These are phyloP conservation scores for Toxotes chatareus DNA, from an alignment of 2,113 vertebrate species.

Conservation along the genomic window DNA sequence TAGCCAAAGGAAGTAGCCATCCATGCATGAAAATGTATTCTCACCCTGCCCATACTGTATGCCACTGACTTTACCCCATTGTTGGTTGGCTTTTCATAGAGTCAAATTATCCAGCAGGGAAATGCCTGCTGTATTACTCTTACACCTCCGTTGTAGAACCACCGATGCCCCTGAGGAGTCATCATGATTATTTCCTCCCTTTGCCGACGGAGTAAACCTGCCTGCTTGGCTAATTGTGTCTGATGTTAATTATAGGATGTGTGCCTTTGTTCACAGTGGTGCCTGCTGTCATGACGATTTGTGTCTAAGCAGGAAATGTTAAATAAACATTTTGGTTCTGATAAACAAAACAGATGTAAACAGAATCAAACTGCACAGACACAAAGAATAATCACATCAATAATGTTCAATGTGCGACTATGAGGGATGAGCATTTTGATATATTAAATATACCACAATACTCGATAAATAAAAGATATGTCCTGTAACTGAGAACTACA, in stretches of 20 bases:
- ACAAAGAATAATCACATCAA: conserved; percentile 25
- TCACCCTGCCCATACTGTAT: conserved; percentile 54
- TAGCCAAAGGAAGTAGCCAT: conserved; percentile 65
- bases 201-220: conserved; percentile 53
- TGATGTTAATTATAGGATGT: conserved; percentile 74
- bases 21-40: conserved; percentile 53
- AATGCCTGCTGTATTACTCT: conserved; percentile 62
- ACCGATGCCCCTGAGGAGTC: conserved; percentile 72
- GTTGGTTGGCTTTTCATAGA: conserved; percentile 51
- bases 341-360: conserved; percentile 61
- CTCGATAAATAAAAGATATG: not conserved
- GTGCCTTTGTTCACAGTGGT: conserved; percentile 65
- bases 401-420: not conserved
- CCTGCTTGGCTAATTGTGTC: conserved; percentile 69
- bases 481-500: not conserved
- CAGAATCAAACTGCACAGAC: conserved; percentile 26
- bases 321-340: conserved; percentile 60
- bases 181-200: conserved; percentile 65
- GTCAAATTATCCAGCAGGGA: conserved; percentile 56
- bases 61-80: conserved; percentile 61
- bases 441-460: not conserved
- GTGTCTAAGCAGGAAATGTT: conserved; percentile 72
- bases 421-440: not conserved
- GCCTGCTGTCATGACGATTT: conserved; percentile 70
- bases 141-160: conserved; percentile 40